Percentiles rank a stretch among this genome's conserved stretches.
phyloP scores from a whole-genome alignment of 2,888 invertebrate genomes.

The Laothoe populi region DNA sequence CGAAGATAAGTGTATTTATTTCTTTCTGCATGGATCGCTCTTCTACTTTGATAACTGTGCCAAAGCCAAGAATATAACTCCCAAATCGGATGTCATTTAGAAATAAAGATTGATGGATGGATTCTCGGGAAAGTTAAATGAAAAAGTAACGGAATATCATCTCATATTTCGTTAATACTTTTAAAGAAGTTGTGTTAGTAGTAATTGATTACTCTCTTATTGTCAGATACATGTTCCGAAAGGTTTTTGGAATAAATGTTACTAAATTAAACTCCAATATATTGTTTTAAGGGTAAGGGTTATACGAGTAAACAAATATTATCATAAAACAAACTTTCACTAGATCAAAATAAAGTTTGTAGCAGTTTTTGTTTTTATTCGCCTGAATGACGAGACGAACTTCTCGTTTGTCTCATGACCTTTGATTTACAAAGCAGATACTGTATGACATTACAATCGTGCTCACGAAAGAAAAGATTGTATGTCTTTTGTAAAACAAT shows the following conservation, averaged over 20 bases:
- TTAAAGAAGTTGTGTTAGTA: conserved; percentile 22
- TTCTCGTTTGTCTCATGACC: no score
- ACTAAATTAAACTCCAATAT: neutral
- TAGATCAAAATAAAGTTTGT: no score
- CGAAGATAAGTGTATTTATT: conserved; percentile 6
- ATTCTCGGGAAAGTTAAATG: conserved; percentile 31
- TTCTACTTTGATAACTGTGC: neutral
- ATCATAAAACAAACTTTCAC: no score
- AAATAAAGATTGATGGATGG: conserved; percentile 35
- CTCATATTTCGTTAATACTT: conserved; percentile 17
- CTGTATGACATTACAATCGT: no score
- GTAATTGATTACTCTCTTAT: conserved; percentile 28
- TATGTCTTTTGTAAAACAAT: no score
- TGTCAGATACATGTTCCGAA: conserved; percentile 8
- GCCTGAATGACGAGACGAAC: no score
- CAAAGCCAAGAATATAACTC: conserved; percentile 26
- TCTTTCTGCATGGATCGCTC: neutral
- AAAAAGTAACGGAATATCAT: conserved; percentile 27
- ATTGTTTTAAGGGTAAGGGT: no score
- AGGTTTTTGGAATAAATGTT: neutral
- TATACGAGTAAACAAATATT: no score
- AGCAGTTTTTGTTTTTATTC: no score
- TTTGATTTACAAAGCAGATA: no score
- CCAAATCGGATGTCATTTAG: conserved; percentile 31
- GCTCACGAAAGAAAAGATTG: no score